Evolutionary conservation across 2,888 invertebrate genomes (phyloP), one percentile per base, ranked within the genome.

Genomic region (Trypoxylon attenuatum): DNA sequence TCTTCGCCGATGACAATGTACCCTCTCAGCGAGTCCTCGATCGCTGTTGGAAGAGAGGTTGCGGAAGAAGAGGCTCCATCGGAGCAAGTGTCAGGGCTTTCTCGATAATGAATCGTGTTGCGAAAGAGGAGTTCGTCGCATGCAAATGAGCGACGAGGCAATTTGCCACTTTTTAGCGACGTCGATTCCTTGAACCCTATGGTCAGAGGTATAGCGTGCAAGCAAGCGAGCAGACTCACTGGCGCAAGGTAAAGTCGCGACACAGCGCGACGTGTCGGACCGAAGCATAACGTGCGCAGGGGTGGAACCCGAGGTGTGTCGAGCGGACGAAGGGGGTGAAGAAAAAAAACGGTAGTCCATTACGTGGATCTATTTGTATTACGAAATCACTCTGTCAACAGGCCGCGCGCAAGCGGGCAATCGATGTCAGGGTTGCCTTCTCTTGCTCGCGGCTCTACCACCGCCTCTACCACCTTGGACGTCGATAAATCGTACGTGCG

Each of bases 401-500:
- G 58, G 45, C 33, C 33, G 33, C 33, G n/a, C 33, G 16, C 41
- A 49, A 60, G 19, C 42, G 55, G 23, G 59, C 73, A 71, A 76
- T 76, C 76, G 76, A 76, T 76, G 76, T 76, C 76, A 76, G 76
- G 76, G 76, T 73, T 76, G 67, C 62, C 43, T n/a, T 49, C 53
- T 45, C 47, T 25, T 58, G 25, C 19, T 58, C 60, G 16, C n/a
- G 6, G 19, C 18, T 10, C 43, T 15, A 22, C 5, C 19, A n/a
- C 13, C 43, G n/a, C 19, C 43, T n/a, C n/a, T n/a, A n/a, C n/a
- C n/a, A n/a, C n/a, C n/a, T n/a, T 66, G 47, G 58, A 76, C 67
- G 66, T 71, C 73, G 76, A 76, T 73, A 76, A 73, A 70, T 73
- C 38, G 33, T 33, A 33, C 33, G 33, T 13, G 13, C 8, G n/a